Percentiles rank a stretch among this genome's conserved stretches.
Conservation (phyloP, 2,113 vertebrate genomes). For the Chloroceryle aenea region DNA sequence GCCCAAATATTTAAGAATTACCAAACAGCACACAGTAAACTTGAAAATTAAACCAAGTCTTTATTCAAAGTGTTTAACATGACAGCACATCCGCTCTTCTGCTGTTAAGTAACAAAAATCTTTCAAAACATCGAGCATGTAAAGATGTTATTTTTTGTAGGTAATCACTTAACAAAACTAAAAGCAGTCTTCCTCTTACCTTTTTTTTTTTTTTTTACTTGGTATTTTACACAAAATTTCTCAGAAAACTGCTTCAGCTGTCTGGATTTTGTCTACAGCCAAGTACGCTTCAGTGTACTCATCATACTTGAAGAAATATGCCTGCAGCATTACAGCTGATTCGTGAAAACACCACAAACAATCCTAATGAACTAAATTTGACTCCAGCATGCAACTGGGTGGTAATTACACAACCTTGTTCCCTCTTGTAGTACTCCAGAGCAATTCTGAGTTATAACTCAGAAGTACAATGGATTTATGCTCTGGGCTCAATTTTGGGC, state of each 20-base stretch:
- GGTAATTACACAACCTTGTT: not conserved
- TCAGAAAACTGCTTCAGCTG: conserved; percentile 47
- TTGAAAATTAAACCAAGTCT: conserved; percentile 71
- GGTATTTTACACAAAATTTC: conserved; percentile 39
- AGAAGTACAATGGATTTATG: not conserved
- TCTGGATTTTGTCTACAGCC: conserved; percentile 34
- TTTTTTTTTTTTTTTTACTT: conserved; percentile 11
- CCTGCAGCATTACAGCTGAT: conserved; percentile 15
- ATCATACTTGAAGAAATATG: conserved; percentile 44
- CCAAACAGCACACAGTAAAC: not conserved
- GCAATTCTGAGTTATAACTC: not conserved
- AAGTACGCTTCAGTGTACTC: conserved; percentile 12
- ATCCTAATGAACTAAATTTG: not conserved
- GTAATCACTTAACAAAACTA: conserved; percentile 56
- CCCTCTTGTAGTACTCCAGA: not conserved
- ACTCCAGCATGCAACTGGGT: not conserved
- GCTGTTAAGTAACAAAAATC: conserved; percentile 67
- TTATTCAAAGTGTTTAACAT: conserved; percentile 80
- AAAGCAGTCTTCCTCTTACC: conserved; percentile 50
- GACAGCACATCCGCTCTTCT: conserved; percentile 71
- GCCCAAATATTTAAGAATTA: not conserved
- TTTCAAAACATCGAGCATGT: conserved; percentile 64
- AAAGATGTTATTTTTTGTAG: conserved; percentile 14
- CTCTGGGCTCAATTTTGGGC: not conserved
- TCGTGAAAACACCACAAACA: not conserved